Conservation (phyloP, 2,113 vertebrate genomes). For the Melanocharis versteri region DNA sequence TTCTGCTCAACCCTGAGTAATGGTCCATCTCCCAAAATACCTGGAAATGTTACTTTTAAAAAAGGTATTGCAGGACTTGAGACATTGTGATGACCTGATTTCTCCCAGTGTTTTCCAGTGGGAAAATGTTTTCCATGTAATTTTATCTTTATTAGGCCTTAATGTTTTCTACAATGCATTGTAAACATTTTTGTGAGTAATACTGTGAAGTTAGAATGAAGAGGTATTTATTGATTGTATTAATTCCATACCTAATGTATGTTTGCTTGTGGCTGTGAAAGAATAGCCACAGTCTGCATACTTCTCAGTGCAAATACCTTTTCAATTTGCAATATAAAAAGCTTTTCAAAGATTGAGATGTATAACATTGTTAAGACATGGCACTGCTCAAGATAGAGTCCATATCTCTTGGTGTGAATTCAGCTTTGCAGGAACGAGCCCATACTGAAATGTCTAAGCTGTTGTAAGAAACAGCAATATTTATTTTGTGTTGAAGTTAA, state of each 20-base stretch:
- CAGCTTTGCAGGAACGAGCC: neutral
- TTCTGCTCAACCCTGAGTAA: neutral
- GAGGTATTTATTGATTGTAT: neutral
- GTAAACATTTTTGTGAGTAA: neutral
- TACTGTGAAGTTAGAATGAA: neutral
- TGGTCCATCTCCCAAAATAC: neutral
- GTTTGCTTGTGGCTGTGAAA: neutral
- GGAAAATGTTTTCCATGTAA: neutral
- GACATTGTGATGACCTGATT: neutral
- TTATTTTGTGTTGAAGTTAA: neutral
- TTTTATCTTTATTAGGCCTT: neutral
- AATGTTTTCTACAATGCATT: neutral
- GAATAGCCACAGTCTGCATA: neutral
- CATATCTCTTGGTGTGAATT: neutral
- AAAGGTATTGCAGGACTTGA: neutral
- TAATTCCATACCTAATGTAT: neutral
- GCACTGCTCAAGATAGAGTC: neutral
- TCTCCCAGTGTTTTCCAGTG: neutral
- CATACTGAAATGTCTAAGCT: neutral
- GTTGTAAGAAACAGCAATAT: neutral
- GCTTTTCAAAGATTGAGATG: neutral
- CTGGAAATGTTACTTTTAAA: neutral
- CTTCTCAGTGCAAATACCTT: neutral
- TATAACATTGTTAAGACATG: neutral
- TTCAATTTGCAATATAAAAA: neutral